Conservation (phyloP, 2,797 vertebrate genomes). For the Pitangus sulphuratus region DNA sequence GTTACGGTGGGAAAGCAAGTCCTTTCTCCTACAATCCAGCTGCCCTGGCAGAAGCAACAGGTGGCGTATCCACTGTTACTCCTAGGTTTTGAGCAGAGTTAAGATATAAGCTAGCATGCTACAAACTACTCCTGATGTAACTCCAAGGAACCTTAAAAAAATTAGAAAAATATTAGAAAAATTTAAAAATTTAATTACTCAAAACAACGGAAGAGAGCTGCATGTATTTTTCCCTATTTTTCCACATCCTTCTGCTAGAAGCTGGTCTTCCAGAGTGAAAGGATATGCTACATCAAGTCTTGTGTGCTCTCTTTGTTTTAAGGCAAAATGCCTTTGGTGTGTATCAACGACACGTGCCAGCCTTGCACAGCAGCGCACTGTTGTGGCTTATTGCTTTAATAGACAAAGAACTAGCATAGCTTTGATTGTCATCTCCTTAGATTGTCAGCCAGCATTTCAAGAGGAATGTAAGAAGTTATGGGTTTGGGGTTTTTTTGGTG, state of each 20-base stretch:
- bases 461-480: background rate
- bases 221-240: slow-evolving; percentile 18
- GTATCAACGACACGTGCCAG: background rate
- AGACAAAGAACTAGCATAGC: background rate
- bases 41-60: background rate
- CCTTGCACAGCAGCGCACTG: background rate
- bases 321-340: slow-evolving; percentile 15
- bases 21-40: background rate
- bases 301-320: background rate
- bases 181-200: background rate
- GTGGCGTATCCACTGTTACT: background rate
- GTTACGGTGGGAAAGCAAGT: background rate
- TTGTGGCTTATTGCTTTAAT: slow-evolving; percentile 17
- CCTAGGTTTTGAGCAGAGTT: background rate
- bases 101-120: background rate
- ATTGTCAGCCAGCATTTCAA: slow-evolving; percentile 34
- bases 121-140: background rate
- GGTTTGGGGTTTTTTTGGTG: background rate
- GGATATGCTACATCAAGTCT: slow-evolving; percentile 4
- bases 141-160: background rate
- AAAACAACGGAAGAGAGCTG: background rate
- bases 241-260: background rate
- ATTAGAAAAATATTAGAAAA: background rate
- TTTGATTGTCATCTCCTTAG: slow-evolving; percentile 17
- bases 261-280: background rate